Percentiles rank a stretch among this genome's conserved stretches.
Conservation (phyloP, 2,888 invertebrate species). For the Watsonalla binaria region DNA sequence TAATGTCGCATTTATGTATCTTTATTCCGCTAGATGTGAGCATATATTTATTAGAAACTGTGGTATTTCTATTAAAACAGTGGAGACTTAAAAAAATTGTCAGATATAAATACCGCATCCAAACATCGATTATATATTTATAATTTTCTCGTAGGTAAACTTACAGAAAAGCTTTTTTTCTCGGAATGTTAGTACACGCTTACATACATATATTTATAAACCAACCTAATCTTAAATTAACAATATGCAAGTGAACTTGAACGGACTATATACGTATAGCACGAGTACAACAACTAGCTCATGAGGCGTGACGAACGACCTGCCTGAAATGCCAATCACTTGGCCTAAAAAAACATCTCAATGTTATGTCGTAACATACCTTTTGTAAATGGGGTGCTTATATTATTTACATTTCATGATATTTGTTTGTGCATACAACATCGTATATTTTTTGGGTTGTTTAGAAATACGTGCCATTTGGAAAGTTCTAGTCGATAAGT, state of each 20-base stretch:
- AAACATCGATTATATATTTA: no score
- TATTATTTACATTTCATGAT: not conserved
- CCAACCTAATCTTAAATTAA: conserved; percentile 12
- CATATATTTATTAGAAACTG: no score
- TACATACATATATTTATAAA: no score
- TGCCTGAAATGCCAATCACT: conserved; percentile 64
- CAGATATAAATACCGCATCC: no score
- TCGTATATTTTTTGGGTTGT: not conserved
- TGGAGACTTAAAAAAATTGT: no score
- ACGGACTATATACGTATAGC: conserved; percentile 33
- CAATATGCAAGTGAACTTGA: conserved; percentile 45
- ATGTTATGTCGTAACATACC: conserved; percentile 44
- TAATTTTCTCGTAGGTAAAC: no score
- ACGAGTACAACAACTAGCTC: conserved; percentile 27
- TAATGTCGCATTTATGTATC: no score
- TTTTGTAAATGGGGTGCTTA: conserved; percentile 37
- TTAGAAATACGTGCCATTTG: not conserved
- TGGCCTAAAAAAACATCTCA: conserved; percentile 64
- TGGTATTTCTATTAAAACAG: no score
- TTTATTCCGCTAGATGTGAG: no score
- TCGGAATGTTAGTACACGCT: no score
- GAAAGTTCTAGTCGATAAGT: not conserved
- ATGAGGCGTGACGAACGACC: conserved; percentile 52
- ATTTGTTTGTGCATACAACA: not conserved
- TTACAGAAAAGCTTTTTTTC: no score